Base-by-base conservation (phyloP, 2,113 vertebrate species). In the Triplophysa siluroides region DNA sequence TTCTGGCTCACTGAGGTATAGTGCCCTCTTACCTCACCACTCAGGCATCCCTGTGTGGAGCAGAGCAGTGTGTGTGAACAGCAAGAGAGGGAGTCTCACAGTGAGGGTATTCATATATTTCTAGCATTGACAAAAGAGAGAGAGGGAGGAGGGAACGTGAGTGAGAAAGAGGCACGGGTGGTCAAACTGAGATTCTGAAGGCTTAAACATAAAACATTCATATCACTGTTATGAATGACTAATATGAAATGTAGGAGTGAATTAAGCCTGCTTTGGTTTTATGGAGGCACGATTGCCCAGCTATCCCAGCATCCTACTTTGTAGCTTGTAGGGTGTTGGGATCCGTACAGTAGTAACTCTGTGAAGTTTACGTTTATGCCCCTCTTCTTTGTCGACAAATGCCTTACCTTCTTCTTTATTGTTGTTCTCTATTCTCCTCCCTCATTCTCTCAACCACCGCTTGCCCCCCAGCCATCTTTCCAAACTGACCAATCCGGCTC, bases 41-140 rank as follows among this genome's bases (percentile, higher is more conserved):
- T 92, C 90, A 92, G 91, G 92, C 92, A 93, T 93, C 90, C 88
- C 89, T 87, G 88, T 90, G 91, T 87, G 86, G 89, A 92, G 73
- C 88, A 90, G 90, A 92, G 77, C 67, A 70, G 52, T 79, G 79
- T 79, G 79, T 81, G 83, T 83, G 83, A 85, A 85, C 63, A 61
- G 65, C 88, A 87, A 92, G 91, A 91, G 92, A 89, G 87, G 78
- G 76, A 86, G 89, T 91, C 91, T 92, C 91, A 93, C 92, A 92
- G 90, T 92, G 91, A 88, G 91, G 87, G 90, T 88, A 93, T 93
- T 93, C 92, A 93, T 92, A 87, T 85, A 88, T 88, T 84, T 87
- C 83, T 90, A 77, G 72, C 78, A 82, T 74, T 92, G 90, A 86
- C 88, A 89, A 89, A 93, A 88, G 83, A 87, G 80, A 84, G 65